phyloP scores from a whole-genome alignment of 1,140 invertebrate genomes.

The Lasaia peninsularis region DNA sequence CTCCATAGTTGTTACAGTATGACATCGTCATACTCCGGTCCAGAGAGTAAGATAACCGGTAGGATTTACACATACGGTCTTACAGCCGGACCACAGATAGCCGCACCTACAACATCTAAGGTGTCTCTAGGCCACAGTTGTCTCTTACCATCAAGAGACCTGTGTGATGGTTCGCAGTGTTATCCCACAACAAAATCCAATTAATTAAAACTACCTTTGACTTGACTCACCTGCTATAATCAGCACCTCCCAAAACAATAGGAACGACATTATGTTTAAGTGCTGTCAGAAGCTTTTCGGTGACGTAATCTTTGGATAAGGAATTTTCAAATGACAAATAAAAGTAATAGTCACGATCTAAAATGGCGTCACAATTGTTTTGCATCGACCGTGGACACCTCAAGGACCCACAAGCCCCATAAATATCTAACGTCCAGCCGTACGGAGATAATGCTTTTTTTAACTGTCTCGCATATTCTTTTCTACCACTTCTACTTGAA shows the following conservation, averaged over 20 bases:
- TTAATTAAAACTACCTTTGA: neutral
- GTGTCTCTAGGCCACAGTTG: no score
- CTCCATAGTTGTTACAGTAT: no score
- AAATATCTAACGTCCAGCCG: slow-evolving; percentile 79
- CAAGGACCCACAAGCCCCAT: slow-evolving; percentile 80
- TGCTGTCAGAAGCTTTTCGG: slow-evolving; percentile 80
- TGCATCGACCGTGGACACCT: slow-evolving; percentile 45
- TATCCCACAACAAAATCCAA: no score
- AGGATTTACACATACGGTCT: no score
- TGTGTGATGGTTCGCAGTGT: no score
- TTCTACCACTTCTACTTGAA: slow-evolving; percentile 74
- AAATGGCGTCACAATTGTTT: slow-evolving; percentile 55
- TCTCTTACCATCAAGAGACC: no score
- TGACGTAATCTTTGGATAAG: slow-evolving; percentile 80
- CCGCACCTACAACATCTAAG: no score
- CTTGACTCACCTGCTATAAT: slow-evolving; percentile 47
- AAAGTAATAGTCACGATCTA: slow-evolving; percentile 80
- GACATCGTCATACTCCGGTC: no score
- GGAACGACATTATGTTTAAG: slow-evolving; percentile 73
- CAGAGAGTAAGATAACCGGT: no score
- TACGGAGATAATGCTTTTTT: slow-evolving; percentile 72
- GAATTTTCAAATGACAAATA: slow-evolving; percentile 85
- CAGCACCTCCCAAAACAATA: slow-evolving; percentile 73
- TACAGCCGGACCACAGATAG: no score
- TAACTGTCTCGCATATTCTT: slow-evolving; percentile 78